phyloP scores from a whole-genome alignment of 2,113 vertebrate genomes.

The Pangasianodon hypophthalmus region DNA sequence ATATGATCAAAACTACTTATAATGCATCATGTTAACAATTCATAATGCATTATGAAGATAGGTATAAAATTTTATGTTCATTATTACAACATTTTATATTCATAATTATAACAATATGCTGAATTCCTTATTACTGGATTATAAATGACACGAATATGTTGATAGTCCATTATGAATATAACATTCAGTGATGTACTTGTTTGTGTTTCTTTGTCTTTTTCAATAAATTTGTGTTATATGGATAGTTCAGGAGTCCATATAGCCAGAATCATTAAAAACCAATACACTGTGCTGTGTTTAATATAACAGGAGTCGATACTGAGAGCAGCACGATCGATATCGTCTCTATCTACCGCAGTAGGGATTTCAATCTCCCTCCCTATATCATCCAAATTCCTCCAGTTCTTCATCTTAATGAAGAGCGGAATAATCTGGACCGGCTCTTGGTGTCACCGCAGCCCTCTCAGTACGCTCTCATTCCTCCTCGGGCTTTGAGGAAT shows the following conservation, averaged over 20 bases:
- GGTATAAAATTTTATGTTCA: background rate
- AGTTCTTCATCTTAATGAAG: background rate
- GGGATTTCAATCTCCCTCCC: background rate
- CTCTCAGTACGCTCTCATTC: background rate
- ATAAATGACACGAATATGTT: background rate
- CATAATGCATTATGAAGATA: background rate
- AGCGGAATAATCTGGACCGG: constrained; percentile 4
- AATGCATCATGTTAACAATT: background rate
- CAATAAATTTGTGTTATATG: background rate
- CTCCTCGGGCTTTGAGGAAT: constrained; percentile 23
- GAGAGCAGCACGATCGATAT: background rate
- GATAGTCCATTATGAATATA: background rate
- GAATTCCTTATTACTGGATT: background rate
- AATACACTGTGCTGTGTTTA: background rate
- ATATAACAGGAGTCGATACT: background rate
- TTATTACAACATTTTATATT: too few species aligned
- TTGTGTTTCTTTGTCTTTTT: background rate
- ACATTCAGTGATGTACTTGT: background rate
- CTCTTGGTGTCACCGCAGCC: constrained; percentile 9
- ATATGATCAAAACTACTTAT: background rate
- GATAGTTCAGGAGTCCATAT: background rate
- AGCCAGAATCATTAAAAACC: background rate
- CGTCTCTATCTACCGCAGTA: background rate
- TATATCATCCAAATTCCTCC: constrained; percentile 27
- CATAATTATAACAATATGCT: background rate